Evolutionary conservation across 2,797 vertebrate species (phyloP), one percentile per base, ranked within the genome.

Genomic region (Mico argentatus): DNA sequence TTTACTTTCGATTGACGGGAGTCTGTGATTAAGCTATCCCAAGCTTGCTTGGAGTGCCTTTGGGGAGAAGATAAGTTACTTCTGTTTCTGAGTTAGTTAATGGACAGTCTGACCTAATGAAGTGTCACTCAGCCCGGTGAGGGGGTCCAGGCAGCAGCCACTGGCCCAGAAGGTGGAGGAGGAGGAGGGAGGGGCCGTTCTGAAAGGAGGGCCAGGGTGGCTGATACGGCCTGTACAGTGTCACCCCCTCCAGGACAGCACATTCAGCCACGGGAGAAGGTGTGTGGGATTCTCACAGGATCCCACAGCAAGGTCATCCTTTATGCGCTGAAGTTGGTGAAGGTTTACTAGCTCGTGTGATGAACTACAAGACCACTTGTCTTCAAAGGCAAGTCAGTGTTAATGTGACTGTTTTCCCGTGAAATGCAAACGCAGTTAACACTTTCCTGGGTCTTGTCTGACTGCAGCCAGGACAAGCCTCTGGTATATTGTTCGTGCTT

Each of bases 31-130:
- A 50, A 57, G 17, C 67, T 26, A 7, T 22, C 41, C 26, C 3
- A 13, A 33, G 82, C 55, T 7, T 30, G 11, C 81, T 5, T 70
- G 59, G 61, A 39, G 12, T 7, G 10, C 33, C 55, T 55, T 9
- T 30, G 8, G 30, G 8, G 59, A 33, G 2, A 9, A 33, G 17
- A 20, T 0, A 4, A 48, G 17, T 10, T 13, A 0, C 22, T 33
- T 55, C 46, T 50, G 75, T 27, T 86, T 57, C 46, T 87, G 7
- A 59, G 5, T 12, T 8, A 2, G 15, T 48, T 22, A 8, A 1
- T 13, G 41, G n/a, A 36, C 52, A 48, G 8, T 26, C 24, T 7
- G 24, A 36, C n/a, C 64, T n/a, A 36, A 22, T 27, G 22, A 59
- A 30, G 6, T 52, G 55, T 64, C 44, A 7, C 5, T 33, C 46